Conservation (phyloP, 2,888 invertebrate genomes). For the Megaustenia siamemsis region DNA sequence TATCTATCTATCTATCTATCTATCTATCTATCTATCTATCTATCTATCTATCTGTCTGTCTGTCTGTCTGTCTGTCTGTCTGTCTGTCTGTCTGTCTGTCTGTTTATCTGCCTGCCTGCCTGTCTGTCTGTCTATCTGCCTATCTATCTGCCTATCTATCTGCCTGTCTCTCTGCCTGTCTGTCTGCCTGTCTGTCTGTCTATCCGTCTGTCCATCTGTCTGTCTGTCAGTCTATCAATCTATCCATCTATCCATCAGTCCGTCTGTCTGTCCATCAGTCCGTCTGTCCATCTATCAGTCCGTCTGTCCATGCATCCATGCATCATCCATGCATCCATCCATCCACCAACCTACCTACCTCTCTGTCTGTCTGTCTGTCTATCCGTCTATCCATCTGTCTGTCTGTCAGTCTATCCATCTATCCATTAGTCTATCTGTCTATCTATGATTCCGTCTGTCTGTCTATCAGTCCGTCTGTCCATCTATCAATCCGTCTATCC, state of each 20-base stretch:
- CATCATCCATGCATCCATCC: not conserved
- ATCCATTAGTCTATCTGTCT: not conserved
- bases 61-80: not conserved
- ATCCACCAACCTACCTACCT: not conserved
- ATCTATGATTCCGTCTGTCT: constrained; percentile 1
- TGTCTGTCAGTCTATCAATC: not conserved
- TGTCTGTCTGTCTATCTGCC: constrained; percentile 3
- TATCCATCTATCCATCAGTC: not conserved
- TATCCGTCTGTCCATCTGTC: not conserved
- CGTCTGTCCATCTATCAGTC: not conserved
- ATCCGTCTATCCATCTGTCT: not conserved
- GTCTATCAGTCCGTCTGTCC: not conserved
- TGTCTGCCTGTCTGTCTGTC: not conserved
- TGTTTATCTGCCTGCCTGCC: not conserved
- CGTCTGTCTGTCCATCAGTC: not conserved
- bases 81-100: not conserved
- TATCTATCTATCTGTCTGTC: not conserved
- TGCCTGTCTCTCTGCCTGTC: not conserved
- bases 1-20: not conserved
- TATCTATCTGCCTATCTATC: constrained; percentile 16
- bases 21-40: not conserved
- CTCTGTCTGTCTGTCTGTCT: not conserved
- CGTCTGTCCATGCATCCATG: not conserved
- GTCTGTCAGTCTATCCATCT: not conserved
- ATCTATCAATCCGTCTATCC: constrained; percentile 5